Base-by-base conservation (phyloP, 2,888 invertebrate genomes). In the Tenthredo mesomela region DNA sequence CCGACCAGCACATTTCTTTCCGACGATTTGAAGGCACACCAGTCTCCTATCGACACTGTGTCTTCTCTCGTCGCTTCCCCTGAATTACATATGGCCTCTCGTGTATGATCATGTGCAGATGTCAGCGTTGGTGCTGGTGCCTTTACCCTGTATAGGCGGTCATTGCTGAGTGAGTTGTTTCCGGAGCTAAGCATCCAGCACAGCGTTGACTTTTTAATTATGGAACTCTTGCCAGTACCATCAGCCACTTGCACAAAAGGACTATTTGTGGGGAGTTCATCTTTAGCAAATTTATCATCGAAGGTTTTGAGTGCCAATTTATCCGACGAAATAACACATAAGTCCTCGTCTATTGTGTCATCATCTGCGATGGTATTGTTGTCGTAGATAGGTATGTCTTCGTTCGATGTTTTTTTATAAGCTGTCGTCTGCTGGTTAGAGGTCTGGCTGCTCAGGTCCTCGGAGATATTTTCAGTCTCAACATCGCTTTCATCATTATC, bases 181-280 rank as follows among this genome's bases (percentile, higher is more conserved):
- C 71, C 40, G 18, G 43, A 40, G 12, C 71, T 71, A 9, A 71
- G 40, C 71, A 71, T 71, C 71, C 71, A 71, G 21, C 71, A 71
- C n/a, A 71, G 40, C 2, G 71, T 71, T 21, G 71, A 71, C 43
- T 71, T 71, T 71, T 71, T 71, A 29, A 71, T 71, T n/a, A 40
- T 71, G 4, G 43, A 71, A 15, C 18, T 71, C 7, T 71, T 71
- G 18, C 71, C 71, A 40, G 18, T 37, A 40, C 40, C 40, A 40
- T 71, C 71, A 40, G 21, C 18, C n/a, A 71, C 71, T 40, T 71
- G 40, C n/a, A 71, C 71, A 37, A 71, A 71, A n/a, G 71, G 43
- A 71, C 71, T 71, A 40, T 71, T 18, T n/a, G 18, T 6, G n/a
- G 15, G 15, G 4, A 71, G 71, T 71, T 71, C 37, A 40, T 9